Base-by-base conservation (phyloP, 2,888 invertebrate species). In the Drosophila kokeensis region DNA sequence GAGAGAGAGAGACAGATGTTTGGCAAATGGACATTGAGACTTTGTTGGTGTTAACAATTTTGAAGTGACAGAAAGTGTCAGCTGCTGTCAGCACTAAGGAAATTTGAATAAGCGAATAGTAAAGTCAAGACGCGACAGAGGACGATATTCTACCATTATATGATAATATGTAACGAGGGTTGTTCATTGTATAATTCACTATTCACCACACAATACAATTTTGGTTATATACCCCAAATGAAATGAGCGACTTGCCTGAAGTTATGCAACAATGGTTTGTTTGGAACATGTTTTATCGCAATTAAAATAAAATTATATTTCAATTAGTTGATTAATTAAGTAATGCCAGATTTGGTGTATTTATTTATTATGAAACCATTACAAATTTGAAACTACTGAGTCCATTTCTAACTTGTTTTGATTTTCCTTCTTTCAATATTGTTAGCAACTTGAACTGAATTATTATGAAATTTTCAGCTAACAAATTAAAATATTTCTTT, bases 61-160 rank as follows among this genome's bases (percentile, higher is more conserved):
- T 42, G 29, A 64, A 64, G 66, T 62, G 81, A 71, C 61, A 72
- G 62, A 59, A 60, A 65, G 63, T 80, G 76, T 78, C 78, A 80
- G 71, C 81, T 71, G 76, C 76, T 79, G 78, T 80, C 81, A 80
- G 50, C 78, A 49, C 68, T 57, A 32, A 72, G 81, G 62, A 76
- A 75, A 79, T 79, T 79, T 80, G 62, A 76, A 80, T 72, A 63
- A 69, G 65, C 76, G 72, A 76, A 72, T 65, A 68, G 76, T 71
- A 72, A 75, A 67, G 76, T 64, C 75, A 64, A 79, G 78, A 54
- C 64, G 64, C 11, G 29, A 63, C 79, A 62, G 66, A 58, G 52
- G 45, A 60, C 69, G 75, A 66, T 69, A 79, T 74, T 79, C 32
- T 55, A 73, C 74, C 69, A 79, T 73, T 69, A 62, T 58, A 42